Evolutionary conservation across 1,140 invertebrate genomes (phyloP).

Genomic region (Papilio machaon): DNA sequence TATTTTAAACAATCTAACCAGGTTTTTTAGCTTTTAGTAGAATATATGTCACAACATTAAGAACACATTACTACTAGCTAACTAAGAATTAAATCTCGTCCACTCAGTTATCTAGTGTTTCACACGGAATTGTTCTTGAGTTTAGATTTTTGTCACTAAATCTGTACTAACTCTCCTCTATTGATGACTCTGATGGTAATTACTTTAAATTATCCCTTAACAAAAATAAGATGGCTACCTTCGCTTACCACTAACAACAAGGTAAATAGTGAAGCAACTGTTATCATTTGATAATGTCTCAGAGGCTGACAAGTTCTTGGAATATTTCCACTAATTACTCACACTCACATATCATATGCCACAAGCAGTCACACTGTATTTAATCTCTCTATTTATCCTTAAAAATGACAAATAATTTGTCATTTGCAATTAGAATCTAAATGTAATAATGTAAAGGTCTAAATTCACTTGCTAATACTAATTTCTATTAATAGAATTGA

Average conservation of each 20-base stretch:
- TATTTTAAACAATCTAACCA: too few species aligned
- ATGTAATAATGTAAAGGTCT: neutral
- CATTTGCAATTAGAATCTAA: neutral
- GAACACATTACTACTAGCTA: too few species aligned
- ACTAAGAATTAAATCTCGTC: too few species aligned
- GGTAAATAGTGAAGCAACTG: conserved; percentile 61
- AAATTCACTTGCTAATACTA: neutral
- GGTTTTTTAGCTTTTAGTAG: too few species aligned
- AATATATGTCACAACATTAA: too few species aligned
- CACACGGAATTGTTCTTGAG: too few species aligned
- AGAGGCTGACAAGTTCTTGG: conserved; percentile 51
- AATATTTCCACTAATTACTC: conserved; percentile 65
- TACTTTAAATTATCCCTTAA: neutral
- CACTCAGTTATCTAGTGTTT: too few species aligned
- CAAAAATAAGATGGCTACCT: conserved; percentile 41
- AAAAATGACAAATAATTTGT: neutral
- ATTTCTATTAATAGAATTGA: neutral
- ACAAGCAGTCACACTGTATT: neutral
- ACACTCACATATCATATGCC: conserved; percentile 33
- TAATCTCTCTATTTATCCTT: neutral
- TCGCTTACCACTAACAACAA: conserved; percentile 50
- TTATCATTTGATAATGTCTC: conserved; percentile 57
- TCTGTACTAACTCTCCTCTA: neutral
- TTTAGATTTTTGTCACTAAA: too few species aligned
- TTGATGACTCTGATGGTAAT: neutral